Evolutionary conservation across 2,888 invertebrate species (phyloP).

Genomic region (Synanthedon formicaeformis): DNA sequence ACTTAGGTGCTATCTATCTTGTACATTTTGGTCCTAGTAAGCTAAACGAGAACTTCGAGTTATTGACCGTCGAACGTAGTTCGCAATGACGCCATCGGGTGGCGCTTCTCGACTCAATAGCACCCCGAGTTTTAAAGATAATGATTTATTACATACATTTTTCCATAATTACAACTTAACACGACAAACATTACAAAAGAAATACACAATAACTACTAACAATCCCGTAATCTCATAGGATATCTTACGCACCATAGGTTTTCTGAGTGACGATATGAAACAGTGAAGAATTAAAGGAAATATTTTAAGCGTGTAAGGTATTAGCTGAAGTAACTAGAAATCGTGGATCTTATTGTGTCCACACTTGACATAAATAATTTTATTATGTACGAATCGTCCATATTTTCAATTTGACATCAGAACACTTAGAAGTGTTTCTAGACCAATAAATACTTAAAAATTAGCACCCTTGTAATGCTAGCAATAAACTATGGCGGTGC

Average conservation of each 20-base stretch:
- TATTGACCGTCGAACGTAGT: background rate
- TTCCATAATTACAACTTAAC: constrained; percentile 11
- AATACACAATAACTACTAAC: constrained; percentile 23
- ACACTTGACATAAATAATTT: background rate
- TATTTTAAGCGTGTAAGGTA: constrained; percentile 14
- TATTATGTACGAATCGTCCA: constrained; percentile 10
- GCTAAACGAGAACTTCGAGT: constrained; percentile 6
- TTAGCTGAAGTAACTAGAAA: constrained; percentile 18
- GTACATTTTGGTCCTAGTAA: constrained; percentile 24
- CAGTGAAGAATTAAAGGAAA: constrained; percentile 10
- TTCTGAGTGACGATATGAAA: constrained; percentile 25
- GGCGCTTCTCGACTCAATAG: constrained; percentile 25
- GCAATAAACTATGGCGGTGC: constrained; percentile 43
- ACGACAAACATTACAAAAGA: constrained; percentile 23
- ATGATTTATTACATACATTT: constrained; percentile 6
- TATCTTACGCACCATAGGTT: constrained; percentile 49
- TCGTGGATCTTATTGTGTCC: constrained; percentile 5
- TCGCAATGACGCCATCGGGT: background rate
- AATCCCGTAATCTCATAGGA: constrained; percentile 38
- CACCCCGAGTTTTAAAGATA: constrained; percentile 40
- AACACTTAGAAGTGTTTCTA: constrained; percentile 10
- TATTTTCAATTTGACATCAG: constrained; percentile 9
- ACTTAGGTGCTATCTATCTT: constrained; percentile 15
- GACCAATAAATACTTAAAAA: constrained; percentile 24
- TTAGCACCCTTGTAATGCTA: constrained; percentile 56